phyloP scores from a whole-genome alignment of 92 coral and sea anemone species.

The Micromussa lordhowensis region DNA sequence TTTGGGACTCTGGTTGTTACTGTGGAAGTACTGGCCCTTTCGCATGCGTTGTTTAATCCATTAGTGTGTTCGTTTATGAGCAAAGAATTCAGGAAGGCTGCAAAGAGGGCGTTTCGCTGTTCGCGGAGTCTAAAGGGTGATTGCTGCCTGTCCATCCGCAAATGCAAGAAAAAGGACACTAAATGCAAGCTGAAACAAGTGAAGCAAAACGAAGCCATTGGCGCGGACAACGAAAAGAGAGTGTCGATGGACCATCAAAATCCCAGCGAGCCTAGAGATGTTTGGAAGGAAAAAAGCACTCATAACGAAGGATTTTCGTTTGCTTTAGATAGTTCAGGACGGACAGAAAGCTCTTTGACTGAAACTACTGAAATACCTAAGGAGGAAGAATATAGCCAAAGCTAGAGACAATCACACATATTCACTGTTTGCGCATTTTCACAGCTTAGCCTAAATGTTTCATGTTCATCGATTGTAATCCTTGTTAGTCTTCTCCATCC shows the following conservation, averaged over 20 bases:
- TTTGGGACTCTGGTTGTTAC: slow-evolving; percentile 52
- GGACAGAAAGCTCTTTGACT: slow-evolving; percentile 1
- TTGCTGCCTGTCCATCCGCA: neutral
- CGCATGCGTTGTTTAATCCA: slow-evolving; percentile 71
- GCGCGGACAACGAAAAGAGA: neutral
- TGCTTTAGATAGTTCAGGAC: neutral
- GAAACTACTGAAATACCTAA: slow-evolving; percentile 32
- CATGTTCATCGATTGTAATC: no score
- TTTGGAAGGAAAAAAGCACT: neutral
- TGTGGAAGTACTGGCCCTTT: slow-evolving; percentile 68
- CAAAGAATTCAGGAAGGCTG: slow-evolving; percentile 76
- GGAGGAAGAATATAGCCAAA: neutral
- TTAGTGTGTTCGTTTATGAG: slow-evolving; percentile 67
- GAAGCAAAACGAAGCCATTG: slow-evolving; percentile 3
- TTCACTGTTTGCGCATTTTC: no score
- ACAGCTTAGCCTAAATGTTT: no score
- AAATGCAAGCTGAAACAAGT: neutral
- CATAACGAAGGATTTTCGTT: slow-evolving; percentile 15
- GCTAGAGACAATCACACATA: neutral
- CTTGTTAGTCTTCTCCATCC: no score
- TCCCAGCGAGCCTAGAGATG: neutral
- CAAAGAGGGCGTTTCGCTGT: slow-evolving; percentile 48
- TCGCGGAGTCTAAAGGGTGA: neutral
- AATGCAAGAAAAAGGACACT: slow-evolving; percentile 8
- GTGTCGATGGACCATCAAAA: neutral